Evolutionary conservation across 2,797 vertebrate genomes (phyloP).

Genomic region (Molossus alvarezi): DNA sequence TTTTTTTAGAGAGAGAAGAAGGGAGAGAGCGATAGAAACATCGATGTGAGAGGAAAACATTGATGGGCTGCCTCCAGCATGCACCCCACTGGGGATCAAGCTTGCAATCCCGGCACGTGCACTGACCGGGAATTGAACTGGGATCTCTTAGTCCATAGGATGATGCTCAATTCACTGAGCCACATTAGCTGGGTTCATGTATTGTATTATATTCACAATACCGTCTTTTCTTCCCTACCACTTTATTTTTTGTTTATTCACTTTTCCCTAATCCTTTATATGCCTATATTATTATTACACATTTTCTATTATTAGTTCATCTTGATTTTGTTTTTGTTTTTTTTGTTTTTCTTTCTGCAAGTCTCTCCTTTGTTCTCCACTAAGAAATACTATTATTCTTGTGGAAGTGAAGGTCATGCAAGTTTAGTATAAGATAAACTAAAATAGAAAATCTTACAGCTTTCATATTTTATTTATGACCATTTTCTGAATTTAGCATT

Average conservation of each 20-base stretch:
- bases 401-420: neutral
- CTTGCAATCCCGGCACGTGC: too few species aligned
- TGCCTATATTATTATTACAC: neutral
- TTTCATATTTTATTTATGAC: neutral
- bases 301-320: neutral
- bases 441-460: neutral
- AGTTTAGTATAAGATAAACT: neutral
- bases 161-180: too few species aligned
- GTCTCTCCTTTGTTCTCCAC: neutral
- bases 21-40: too few species aligned
- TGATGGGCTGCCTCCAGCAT: too few species aligned
- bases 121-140: too few species aligned
- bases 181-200: neutral
- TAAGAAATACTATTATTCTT: neutral
- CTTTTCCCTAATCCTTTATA: neutral
- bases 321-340: too few species aligned
- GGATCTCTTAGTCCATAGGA: too few species aligned
- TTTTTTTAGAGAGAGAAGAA: too few species aligned
- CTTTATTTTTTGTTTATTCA: too few species aligned
- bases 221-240: neutral
- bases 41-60: too few species aligned
- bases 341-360: neutral
- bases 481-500: neutral
- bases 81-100: too few species aligned
- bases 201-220: neutral